These are phyloP conservation scores for Sebastes taczanowskii DNA, from an alignment of 2,797 vertebrate species.

Conservation along the genomic window DNA sequence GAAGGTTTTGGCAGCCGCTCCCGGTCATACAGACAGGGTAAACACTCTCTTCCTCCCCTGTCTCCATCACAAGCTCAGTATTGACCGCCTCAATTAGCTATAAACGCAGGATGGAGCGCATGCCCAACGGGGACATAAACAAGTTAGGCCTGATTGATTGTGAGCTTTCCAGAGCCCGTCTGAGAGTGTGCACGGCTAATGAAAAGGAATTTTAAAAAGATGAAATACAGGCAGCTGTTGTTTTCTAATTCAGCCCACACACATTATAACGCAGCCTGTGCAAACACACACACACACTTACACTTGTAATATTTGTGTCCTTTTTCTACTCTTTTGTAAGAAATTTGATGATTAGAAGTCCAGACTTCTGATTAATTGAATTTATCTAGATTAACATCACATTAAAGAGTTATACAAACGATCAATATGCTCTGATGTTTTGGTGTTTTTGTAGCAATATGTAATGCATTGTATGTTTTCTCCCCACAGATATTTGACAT, in stretches of 20 bases:
- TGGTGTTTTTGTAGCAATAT: background rate
- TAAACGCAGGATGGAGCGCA: conserved; percentile 43
- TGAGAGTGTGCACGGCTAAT: conserved; percentile 65
- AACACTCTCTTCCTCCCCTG: conserved; percentile 63
- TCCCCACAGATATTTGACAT: conserved; percentile 97
- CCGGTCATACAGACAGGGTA: conserved; percentile 98
- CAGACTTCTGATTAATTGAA: background rate
- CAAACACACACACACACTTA: conserved; percentile 4
- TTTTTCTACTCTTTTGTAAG: background rate
- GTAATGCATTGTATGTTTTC: conserved; percentile 43
- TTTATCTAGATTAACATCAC: background rate
- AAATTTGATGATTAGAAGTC: background rate
- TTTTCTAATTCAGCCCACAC: conserved; percentile 61
- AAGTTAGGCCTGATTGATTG: conserved; percentile 74
- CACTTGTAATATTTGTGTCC: background rate
- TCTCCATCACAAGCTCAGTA: conserved; percentile 53
- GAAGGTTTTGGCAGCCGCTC: conserved; percentile 93
- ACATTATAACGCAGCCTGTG: conserved; percentile 25
- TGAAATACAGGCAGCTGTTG: conserved; percentile 63
- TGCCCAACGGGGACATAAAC: conserved; percentile 63
- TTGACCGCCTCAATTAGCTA: conserved; percentile 63
- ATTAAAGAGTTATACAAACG: background rate
- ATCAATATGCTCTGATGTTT: background rate
- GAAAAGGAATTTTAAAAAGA: conserved; percentile 73
- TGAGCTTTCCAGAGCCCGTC: conserved; percentile 56